These are phyloP conservation scores for Saguinus imperator DNA, from an alignment of 2,113 vertebrate species.

Conservation along the genomic window DNA sequence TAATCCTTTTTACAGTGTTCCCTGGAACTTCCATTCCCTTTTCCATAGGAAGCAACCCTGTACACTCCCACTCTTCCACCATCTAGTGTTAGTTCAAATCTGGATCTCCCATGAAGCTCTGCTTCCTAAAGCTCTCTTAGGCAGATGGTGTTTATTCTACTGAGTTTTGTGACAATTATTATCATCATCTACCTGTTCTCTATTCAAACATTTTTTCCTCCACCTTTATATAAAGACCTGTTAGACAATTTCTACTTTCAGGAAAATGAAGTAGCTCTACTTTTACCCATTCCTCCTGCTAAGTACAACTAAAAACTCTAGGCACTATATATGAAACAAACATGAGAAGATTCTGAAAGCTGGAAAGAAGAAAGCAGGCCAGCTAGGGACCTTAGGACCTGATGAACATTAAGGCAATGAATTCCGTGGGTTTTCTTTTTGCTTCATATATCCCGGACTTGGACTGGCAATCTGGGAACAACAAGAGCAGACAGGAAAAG, in stretches of 20 bases:
- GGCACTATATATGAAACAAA: neutral
- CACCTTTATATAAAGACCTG: conserved; percentile 3
- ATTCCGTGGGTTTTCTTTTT: conserved; percentile 1
- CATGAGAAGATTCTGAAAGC: neutral
- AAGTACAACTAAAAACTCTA: neutral
- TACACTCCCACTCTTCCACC: neutral
- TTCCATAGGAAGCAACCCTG: neutral
- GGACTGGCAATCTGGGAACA: neutral
- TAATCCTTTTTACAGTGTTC: neutral
- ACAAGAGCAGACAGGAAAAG: neutral
- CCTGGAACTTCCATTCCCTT: neutral
- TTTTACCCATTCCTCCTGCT: neutral
- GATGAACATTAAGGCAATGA: neutral
- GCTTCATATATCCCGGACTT: neutral
- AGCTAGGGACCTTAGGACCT: neutral
- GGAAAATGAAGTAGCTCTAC: neutral
- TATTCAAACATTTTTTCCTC: neutral
- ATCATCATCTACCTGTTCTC: neutral
- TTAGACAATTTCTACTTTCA: neutral
- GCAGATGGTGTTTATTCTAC: neutral
- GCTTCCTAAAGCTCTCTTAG: neutral
- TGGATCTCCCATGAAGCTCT: neutral
- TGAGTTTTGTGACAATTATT: conserved; percentile 12
- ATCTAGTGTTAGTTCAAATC: neutral
- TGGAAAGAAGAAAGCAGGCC: neutral